A percentile compares a stretch with the other conserved stretches of the same genome.
Conservation (phyloP, 2,113 vertebrate species). For the Nothocercus julius region DNA sequence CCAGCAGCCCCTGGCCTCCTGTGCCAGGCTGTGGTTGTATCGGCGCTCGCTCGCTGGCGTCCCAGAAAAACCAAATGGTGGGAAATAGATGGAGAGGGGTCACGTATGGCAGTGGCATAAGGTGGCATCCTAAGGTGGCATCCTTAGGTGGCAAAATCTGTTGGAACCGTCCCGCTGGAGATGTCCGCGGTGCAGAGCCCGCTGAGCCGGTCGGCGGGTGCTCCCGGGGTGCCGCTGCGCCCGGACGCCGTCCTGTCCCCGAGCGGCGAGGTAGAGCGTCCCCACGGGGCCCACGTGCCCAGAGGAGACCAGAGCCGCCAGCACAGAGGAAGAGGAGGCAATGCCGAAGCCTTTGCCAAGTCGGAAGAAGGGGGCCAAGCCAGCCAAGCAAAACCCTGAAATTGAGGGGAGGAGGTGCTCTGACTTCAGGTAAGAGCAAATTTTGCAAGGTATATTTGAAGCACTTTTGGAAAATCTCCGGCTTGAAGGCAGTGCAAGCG, state of each 20-base stretch:
- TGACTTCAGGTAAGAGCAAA: not conserved
- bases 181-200: accelerated
- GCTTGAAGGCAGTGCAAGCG: not conserved
- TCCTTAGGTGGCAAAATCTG: not conserved
- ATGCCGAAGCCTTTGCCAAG: not conserved
- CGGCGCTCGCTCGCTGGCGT: not conserved
- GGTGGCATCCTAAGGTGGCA: not conserved
- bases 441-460: not conserved
- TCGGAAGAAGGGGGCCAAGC: not conserved
- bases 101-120: not conserved
- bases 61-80: not conserved
- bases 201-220: not conserved
- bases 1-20: constrained; percentile 24
- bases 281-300: too few relatives aligned
- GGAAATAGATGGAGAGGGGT: not conserved
- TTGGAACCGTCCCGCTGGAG: accelerated
- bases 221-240: not conserved
- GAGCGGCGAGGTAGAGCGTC: not conserved
- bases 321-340: not conserved
- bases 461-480: not conserved
- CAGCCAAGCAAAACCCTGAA: not conserved
- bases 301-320: not conserved
- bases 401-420: not conserved
- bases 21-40: constrained; percentile 5
- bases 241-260: not conserved